Base-by-base conservation (phyloP, 1,140 invertebrate genomes). In the Patella vulgata region DNA sequence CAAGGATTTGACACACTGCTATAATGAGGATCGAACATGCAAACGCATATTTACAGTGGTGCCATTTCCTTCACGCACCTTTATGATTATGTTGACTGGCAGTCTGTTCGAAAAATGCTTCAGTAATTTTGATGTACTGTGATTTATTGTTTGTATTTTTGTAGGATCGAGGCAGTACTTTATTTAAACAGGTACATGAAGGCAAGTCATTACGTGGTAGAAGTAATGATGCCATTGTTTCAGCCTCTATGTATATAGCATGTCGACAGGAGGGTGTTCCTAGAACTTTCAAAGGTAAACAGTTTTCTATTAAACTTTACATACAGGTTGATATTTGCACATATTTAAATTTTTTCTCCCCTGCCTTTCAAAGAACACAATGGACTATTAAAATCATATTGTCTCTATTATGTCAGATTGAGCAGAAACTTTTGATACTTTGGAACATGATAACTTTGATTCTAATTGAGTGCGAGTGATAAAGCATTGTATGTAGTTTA, bases 261-360 rank as follows among this genome's bases (percentile, higher is more conserved):
- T 99, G 98, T 82, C 88, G 98, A 33, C 96, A 99, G 82, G 97
- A 99, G 85, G 95, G 95, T 12, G 98, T 99, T 0, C 97, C 97
- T 0, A 89, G 98, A 71, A 99, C 98, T 36, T 99, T 99, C 81
- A 99, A 89, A 97, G 88, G 89, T 89, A 74, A 55, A 44, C 43
- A 8, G 11, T 30, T 5, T 17, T 12, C 21, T 43, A 11, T 19
- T 28, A 33, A 9, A 50, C 3, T 12, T 14, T 40, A 21, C 8
- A 9, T 39, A 39, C 52, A n/a, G 6, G 17, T 39, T 30, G 11
- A 40, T 12, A 40, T 11, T 40, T 40, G 9, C n/a, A 9, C 39
- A 11, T 40, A 9, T 40, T 40, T 9, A 11, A 40, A 40, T 9
- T 11, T 40, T 40, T 40, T 9, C 39, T 40, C n/a, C n/a, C n/a